These are phyloP conservation scores for Leptopterna dolabrata DNA, from an alignment of 2,888 invertebrate genomes.

Conservation along the genomic window DNA sequence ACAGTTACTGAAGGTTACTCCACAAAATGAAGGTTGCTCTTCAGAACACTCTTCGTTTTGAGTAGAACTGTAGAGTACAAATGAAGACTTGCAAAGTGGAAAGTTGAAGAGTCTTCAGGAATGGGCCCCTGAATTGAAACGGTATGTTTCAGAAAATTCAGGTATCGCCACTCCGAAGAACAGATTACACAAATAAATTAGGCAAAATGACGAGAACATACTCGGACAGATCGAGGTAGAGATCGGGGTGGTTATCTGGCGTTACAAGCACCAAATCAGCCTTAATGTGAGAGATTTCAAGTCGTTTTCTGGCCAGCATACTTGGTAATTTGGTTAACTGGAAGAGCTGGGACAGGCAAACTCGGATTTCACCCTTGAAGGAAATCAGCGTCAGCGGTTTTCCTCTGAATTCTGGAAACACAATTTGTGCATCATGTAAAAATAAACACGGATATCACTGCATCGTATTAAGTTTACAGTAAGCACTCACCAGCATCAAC, in stretches of 20 bases:
- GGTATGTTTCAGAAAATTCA: no score
- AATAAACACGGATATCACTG: no score
- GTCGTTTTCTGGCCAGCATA: neutral
- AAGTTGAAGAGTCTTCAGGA: no score
- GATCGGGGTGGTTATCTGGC: neutral
- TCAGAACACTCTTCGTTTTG: no score
- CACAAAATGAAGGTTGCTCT: no score
- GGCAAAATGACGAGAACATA: neutral
- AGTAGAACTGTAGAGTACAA: no score
- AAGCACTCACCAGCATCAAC: neutral
- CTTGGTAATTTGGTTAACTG: neutral
- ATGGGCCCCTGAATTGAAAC: no score
- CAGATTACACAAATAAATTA: no score
- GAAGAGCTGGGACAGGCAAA: neutral
- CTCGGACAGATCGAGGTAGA: neutral
- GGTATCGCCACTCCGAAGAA: no score
- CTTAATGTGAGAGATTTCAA: neutral
- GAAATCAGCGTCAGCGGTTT: neutral
- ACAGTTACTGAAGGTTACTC: no score
- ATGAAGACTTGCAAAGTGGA: no score
- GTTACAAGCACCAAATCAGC: neutral
- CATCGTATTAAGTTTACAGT: no score
- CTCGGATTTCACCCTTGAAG: neutral
- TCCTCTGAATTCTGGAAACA: neutral
- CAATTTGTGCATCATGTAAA: neutral